phyloP scores from a whole-genome alignment of 2,888 invertebrate genomes.

The Alloscopus bannaensis region DNA sequence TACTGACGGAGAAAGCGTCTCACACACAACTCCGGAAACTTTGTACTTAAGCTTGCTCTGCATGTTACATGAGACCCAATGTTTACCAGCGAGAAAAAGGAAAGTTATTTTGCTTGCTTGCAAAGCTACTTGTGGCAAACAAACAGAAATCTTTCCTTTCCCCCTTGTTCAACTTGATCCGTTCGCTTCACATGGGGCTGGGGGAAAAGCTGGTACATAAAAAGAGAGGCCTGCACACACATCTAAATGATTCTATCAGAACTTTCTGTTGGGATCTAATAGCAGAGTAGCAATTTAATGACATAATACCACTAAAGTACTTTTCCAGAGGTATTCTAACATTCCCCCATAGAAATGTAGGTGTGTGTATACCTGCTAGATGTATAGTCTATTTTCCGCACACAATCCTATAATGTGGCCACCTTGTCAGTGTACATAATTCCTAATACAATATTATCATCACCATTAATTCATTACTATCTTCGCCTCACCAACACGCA shows the following conservation, averaged over 20 bases:
- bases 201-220: slow-evolving; percentile 1
- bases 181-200: not conserved
- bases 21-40: slow-evolving; percentile 19
- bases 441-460: slow-evolving; percentile 2
- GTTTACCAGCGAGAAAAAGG: slow-evolving; percentile 42
- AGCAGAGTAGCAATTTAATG: slow-evolving; percentile 17
- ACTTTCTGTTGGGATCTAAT: slow-evolving; percentile 35
- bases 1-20: not conserved
- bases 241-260: slow-evolving; percentile 21
- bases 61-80: slow-evolving; percentile 56
- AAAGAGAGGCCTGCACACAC: not conserved
- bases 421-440: not conserved
- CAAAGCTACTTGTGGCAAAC: slow-evolving; percentile 49
- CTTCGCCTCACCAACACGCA: no score
- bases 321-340: not conserved
- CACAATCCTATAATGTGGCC: no score
- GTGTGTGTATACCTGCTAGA: not conserved
- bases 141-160: slow-evolving; percentile 34
- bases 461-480: slow-evolving; percentile 40
- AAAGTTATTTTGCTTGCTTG: slow-evolving; percentile 56
- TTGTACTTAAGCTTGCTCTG: slow-evolving; percentile 48
- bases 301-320: slow-evolving; percentile 38
- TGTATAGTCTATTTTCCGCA: no score
- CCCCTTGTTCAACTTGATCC: slow-evolving; percentile 12
- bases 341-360: not conserved